A percentile compares a stretch with the other conserved stretches of the same genome.
Conservation (phyloP, 2,797 vertebrate genomes). For the Lagocephalus sceleratus region DNA sequence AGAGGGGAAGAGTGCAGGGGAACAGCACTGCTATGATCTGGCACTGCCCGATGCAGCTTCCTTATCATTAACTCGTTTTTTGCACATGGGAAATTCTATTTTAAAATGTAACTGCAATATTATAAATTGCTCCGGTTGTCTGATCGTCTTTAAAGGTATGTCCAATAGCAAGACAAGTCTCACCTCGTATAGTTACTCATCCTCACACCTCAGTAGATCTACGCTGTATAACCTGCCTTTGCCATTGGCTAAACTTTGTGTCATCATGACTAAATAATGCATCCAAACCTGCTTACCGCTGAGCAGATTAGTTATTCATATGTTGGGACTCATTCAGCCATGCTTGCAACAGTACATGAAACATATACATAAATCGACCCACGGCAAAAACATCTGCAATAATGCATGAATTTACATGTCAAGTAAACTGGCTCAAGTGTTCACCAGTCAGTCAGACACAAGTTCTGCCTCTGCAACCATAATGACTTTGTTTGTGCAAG, state of each 20-base stretch:
- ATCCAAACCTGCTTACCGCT: slow-evolving; percentile 27
- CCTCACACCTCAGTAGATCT: slow-evolving; percentile 15
- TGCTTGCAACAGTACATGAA: neutral
- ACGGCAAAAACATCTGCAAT: no score
- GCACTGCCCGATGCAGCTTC: slow-evolving; percentile 21
- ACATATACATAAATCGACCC: no score
- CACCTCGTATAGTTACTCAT: slow-evolving; percentile 21
- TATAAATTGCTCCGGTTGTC: no score
- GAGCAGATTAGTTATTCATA: slow-evolving; percentile 20
- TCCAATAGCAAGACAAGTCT: no score
- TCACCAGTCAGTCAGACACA: slow-evolving; percentile 5
- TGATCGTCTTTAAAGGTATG: no score
- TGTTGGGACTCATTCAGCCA: slow-evolving; percentile 22
- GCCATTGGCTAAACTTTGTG: slow-evolving; percentile 28
- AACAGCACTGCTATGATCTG: slow-evolving; percentile 52
- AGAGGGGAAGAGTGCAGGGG: slow-evolving; percentile 58
- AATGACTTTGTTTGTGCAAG: no score
- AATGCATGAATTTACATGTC: no score
- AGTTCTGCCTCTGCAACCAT: slow-evolving; percentile 9
- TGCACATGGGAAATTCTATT: slow-evolving; percentile 32
- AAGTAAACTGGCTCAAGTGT: neutral
- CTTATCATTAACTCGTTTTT: slow-evolving; percentile 16
- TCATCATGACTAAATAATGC: slow-evolving; percentile 23
- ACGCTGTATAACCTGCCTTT: slow-evolving; percentile 40
- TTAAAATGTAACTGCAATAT: slow-evolving; percentile 1